Evolutionary conservation across 2,797 vertebrate species (phyloP), one percentile per base, ranked within the genome.

Genomic region (Neostethus bicornis): DNA sequence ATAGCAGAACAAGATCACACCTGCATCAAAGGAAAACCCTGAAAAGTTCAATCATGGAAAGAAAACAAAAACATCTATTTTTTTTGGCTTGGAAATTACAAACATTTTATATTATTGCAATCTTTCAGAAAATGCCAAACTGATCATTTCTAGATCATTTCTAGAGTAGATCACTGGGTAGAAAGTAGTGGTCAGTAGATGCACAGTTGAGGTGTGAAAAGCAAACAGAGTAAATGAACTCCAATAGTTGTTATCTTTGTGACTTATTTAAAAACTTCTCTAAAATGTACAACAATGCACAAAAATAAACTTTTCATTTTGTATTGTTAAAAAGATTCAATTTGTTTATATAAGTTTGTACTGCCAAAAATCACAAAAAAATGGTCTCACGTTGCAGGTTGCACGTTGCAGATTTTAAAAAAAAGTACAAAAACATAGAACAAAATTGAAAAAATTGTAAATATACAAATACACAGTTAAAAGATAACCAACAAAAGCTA

Each of bases 1-100:
- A 81, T 83, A 86, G 83, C 70, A 68, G 68, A 75, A 79, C 12
- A 66, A 81, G 83, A 84, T 78, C 75, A 70, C 50, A 77, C 67
- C 66, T 72, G 66, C 71, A 48, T 79, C 49, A 53, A 44, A 72
- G 53, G 47, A 79, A 81, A 80, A 75, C 44, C 73, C 69, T 81
- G 65, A 59, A 83, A 67, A 75, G 66, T n/a, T n/a, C 61, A 72
- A 73, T 73, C 72, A 73, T 73, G 67, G 62, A 67, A 67, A 65
- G 57, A 64, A 70, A 61, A 60, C 72, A 25, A 26, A 24, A 70
- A 62, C 71, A 50, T 23, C n/a, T n/a, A n/a, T n/a, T n/a, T 63
- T 58, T 65, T 76, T 51, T 49, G 66, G 68, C 72, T 69, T 48
- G 10, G 61, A 81, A 84, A 84, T 84, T 83, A 79, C 60, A 77